Evolutionary conservation across 2,113 vertebrate species (phyloP).

Genomic region (Neoarius graeffei): DNA sequence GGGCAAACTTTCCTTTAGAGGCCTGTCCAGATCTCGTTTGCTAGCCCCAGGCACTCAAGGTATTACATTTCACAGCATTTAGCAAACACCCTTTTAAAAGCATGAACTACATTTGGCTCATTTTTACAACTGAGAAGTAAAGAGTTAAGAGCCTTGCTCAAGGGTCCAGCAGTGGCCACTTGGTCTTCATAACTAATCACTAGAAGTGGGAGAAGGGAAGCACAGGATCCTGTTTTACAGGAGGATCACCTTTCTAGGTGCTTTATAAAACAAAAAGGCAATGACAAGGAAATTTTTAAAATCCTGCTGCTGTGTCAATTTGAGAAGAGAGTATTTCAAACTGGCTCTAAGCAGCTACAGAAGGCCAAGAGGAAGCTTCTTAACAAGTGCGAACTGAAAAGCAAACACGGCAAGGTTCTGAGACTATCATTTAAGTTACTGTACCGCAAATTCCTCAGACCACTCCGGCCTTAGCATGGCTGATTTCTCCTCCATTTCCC

Average conservation of each 20-base stretch:
- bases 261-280: not conserved
- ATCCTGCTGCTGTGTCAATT: not conserved
- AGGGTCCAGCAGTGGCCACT: not conserved
- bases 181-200: not conserved
- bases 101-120: not conserved
- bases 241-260: not conserved
- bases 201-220: not conserved
- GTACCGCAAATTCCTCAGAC: not conserved
- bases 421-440: not conserved
- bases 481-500: slow-evolving; percentile 12
- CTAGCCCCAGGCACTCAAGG: not conserved
- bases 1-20: not conserved
- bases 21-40: not conserved
- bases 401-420: not conserved
- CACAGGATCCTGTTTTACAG: not conserved
- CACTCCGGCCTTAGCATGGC: not conserved
- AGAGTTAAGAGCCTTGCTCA: not conserved
- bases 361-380: not conserved
- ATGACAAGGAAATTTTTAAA: too few relatives aligned
- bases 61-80: not conserved
- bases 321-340: not conserved
- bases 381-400: not conserved
- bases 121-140: not conserved
- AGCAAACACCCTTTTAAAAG: not conserved
- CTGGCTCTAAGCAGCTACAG: not conserved